Percentiles rank a stretch among this genome's conserved stretches.
Conservation (phyloP, 2,113 vertebrate genomes). For the Serilophus lunatus region DNA sequence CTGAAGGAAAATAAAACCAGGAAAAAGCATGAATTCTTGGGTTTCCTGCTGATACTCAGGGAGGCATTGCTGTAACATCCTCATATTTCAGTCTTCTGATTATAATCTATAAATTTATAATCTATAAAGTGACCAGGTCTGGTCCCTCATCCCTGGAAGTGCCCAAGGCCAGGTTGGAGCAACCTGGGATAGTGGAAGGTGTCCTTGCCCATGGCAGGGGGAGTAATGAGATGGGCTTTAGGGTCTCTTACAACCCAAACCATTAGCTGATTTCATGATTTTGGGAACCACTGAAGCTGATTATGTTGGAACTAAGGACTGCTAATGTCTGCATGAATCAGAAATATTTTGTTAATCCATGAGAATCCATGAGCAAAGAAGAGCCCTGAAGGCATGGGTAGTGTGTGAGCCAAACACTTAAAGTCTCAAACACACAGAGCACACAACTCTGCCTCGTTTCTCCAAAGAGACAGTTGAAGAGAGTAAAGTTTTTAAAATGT, state of each 20-base stretch:
- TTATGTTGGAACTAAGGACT: not conserved
- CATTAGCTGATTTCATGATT: not conserved
- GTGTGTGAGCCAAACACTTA: not conserved
- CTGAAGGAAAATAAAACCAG: not conserved
- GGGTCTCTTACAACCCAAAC: not conserved
- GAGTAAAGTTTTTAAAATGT: not conserved
- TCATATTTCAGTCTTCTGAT: not conserved
- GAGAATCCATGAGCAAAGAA: not conserved
- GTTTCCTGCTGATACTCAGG: not conserved
- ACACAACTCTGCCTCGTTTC: not conserved
- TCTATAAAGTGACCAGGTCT: fast-evolving
- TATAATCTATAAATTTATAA: too few relatives aligned
- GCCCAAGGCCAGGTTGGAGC: not conserved
- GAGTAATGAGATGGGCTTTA: not conserved
- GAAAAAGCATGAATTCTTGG: fast-evolving
- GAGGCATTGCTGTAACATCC: fast-evolving
- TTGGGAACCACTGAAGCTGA: not conserved
- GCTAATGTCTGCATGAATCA: not conserved
- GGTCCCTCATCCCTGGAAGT: not conserved
- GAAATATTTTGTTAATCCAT: not conserved
- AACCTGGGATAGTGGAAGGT: not conserved
- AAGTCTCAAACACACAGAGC: not conserved
- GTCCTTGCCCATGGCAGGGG: not conserved
- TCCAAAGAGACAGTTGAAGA: not conserved
- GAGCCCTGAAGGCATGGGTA: not conserved